Evolutionary conservation across 2,888 invertebrate species (phyloP), one percentile per base, ranked within the genome.

Genomic region (Lithophane socia): DNA sequence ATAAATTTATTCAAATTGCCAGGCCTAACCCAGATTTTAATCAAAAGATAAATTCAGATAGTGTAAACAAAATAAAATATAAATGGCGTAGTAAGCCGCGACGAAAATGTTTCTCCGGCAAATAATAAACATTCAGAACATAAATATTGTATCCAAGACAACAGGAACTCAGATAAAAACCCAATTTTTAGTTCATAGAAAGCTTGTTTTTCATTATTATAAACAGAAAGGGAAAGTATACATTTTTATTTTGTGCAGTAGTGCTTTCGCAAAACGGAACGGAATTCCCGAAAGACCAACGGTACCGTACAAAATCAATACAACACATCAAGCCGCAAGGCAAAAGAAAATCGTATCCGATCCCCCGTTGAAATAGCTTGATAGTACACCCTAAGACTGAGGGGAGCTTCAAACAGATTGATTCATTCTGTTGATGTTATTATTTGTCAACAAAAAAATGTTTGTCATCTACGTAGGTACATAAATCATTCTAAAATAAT

Each of bases 1-100:
- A 77, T 79, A 87, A 87, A 87, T 85, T 87, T 86, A 87, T 88
- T 87, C 83, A 88, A 87, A 88, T 88, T 83, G 73, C 79, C 61
- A 69, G 29, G 71, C 73, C 79, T 87, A 79, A 75, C 85, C 75
- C 78, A 77, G 85, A 84, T 86, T 88, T 84, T 82, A 84, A 88
- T 88, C 87, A 81, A 87, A 82, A 88, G 88, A 86, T 86, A 86
- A 79, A 79, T 84, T 87, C 77, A 74, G 83, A 79, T 77, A 83
- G 73, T 83, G 77, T 79, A 72, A 83, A 80, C 74, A 82, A 87
- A 79, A 87, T 86, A 84, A 81, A 82, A 85, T 77, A 73, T 85
- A 84, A 87, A 85, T 77, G 74, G 75, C 71, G 54, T 24, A 24
- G 54, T 75, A 64, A 76, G 63, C 69, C 72, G 68, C 76, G 73